Conservation (phyloP, 2,888 invertebrate genomes). For the Orthosia gracilis region DNA sequence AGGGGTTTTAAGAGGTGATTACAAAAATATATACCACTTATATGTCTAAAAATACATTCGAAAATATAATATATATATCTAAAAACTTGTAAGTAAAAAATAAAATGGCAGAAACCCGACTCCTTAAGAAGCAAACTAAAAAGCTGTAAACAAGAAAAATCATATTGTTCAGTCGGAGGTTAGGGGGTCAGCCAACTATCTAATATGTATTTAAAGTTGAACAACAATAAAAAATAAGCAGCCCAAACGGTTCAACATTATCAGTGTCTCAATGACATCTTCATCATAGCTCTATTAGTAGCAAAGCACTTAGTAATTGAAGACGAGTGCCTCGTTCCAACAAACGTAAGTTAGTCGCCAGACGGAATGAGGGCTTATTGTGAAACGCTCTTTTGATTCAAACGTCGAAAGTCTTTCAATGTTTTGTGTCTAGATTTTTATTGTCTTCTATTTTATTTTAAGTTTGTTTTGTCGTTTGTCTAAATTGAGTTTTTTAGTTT, state of each 20-base stretch:
- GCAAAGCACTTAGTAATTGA: constrained; percentile 49
- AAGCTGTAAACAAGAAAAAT: too few species aligned
- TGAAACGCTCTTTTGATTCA: constrained; percentile 40
- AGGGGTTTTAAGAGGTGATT: too few species aligned
- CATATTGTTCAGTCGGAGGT: too few species aligned
- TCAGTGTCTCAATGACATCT: constrained; percentile 11
- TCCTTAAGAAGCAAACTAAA: too few species aligned
- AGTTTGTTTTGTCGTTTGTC: neutral
- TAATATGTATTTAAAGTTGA: too few species aligned
- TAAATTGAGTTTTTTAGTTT: neutral
- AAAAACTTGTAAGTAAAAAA: too few species aligned
- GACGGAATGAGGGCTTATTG: constrained; percentile 40
- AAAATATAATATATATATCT: too few species aligned
- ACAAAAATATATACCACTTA: too few species aligned
- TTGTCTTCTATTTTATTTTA: neutral
- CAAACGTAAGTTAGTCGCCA: constrained; percentile 47
- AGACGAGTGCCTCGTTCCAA: constrained; percentile 27
- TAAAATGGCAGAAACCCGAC: too few species aligned
- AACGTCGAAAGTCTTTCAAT: constrained; percentile 20
- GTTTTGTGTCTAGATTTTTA: constrained; percentile 22
- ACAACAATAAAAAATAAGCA: neutral
- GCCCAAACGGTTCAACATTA: neutral
- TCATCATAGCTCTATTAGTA: constrained; percentile 38
- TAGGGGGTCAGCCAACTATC: too few species aligned
- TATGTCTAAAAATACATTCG: too few species aligned